phyloP scores from a whole-genome alignment of 2,113 vertebrate genomes.

The Cepphus grylle region DNA sequence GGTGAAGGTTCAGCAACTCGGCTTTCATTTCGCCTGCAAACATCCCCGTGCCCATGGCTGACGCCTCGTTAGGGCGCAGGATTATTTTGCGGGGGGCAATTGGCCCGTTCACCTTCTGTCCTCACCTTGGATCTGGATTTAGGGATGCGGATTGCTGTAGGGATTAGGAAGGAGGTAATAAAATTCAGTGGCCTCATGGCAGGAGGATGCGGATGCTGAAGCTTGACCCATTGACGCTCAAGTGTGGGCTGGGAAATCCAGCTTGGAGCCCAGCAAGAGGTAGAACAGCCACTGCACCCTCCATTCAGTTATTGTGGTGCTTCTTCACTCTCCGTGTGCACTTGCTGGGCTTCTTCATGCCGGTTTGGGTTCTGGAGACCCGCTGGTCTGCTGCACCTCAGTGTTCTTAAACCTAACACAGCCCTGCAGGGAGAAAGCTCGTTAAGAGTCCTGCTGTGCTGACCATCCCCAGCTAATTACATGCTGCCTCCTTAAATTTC shows the following conservation, averaged over 20 bases:
- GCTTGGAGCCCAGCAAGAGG: neutral
- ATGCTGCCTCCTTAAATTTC: constrained; percentile 49
- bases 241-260: neutral
- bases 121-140: neutral
- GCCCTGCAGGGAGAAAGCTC: neutral
- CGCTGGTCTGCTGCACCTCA: neutral
- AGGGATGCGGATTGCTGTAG: neutral
- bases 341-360: neutral
- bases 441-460: neutral
- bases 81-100: neutral
- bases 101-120: neutral
- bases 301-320: accelerated
- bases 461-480: constrained; percentile 42
- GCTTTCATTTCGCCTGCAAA: neutral
- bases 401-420: neutral
- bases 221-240: neutral
- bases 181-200: neutral
- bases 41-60: accelerated
- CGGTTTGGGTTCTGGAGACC: neutral
- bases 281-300: neutral
- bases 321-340: neutral
- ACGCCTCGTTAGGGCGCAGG: neutral
- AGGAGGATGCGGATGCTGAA: neutral
- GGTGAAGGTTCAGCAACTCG: neutral
- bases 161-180: neutral